phyloP scores from a whole-genome alignment of 2,888 invertebrate species.

The Saturnia japonica region DNA sequence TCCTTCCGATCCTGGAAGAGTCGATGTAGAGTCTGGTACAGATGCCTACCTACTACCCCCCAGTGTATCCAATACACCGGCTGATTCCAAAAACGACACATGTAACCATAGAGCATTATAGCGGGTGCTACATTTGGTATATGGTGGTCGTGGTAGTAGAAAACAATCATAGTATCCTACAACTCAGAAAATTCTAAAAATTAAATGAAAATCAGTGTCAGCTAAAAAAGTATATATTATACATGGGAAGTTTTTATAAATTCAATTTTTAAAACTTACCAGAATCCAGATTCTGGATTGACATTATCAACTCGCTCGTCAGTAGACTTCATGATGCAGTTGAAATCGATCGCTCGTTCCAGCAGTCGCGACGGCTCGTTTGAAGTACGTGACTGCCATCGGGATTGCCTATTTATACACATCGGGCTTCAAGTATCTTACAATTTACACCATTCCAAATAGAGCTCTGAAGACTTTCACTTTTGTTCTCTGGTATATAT shows the following conservation, averaged over 20 bases:
- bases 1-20: no score
- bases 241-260: background rate
- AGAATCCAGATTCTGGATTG: background rate
- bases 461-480: constrained; percentile 42
- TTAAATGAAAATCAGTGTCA: no score
- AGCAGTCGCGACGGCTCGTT: constrained; percentile 74
- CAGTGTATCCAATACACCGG: no score
- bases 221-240: no score
- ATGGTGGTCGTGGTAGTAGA: no score
- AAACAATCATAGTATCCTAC: no score
- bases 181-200: no score
- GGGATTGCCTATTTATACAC: constrained; percentile 77
- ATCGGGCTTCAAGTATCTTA: constrained; percentile 61
- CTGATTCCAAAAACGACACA: no score
- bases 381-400: constrained; percentile 77
- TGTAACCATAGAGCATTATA: no score
- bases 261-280: background rate
- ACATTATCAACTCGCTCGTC: constrained; percentile 23
- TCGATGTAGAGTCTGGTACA: no score
- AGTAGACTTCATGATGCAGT: constrained; percentile 56
- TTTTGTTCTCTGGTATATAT: constrained; percentile 23
- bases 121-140: no score
- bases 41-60: no score
- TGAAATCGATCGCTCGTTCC: constrained; percentile 55
- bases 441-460: constrained; percentile 47